Evolutionary conservation across 2,113 vertebrate genomes (phyloP).

Genomic region (Prochilodus magdalenae): DNA sequence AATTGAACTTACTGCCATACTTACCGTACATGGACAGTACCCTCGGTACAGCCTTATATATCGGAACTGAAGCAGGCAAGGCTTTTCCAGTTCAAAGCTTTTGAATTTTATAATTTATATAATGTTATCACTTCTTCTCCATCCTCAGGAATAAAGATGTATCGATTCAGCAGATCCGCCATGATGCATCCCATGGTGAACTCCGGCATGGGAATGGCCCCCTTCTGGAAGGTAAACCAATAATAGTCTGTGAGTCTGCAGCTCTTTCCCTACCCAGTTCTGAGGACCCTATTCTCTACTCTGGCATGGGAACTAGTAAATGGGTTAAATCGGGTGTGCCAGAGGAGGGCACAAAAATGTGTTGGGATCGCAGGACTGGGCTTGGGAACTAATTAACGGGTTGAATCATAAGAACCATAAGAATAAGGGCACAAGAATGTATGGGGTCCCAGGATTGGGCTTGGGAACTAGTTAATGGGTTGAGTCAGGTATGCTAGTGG

Average conservation of each 20-base stretch:
- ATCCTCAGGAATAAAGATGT: constrained; percentile 73
- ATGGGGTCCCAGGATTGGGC: too few species aligned
- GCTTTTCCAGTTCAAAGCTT: too few species aligned
- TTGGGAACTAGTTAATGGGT: too few species aligned
- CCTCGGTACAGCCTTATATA: too few species aligned
- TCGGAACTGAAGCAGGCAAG: neutral
- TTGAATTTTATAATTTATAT: neutral
- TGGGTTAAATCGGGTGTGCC: too few species aligned
- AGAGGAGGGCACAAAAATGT: too few species aligned
- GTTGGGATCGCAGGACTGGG: too few species aligned
- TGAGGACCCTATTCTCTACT: neutral
- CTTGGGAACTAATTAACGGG: too few species aligned
- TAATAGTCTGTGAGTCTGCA: neutral
- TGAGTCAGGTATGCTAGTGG: too few species aligned
- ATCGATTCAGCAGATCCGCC: constrained; percentile 74
- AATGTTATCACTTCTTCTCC: neutral
- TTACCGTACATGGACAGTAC: neutral
- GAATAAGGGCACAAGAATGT: too few species aligned
- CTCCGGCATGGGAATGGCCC: constrained; percentile 79
- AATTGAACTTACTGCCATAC: neutral
- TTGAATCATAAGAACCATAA: too few species aligned
- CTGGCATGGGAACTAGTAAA: too few species aligned
- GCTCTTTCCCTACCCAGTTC: neutral
- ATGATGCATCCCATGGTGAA: constrained; percentile 79
- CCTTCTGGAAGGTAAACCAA: constrained; percentile 78